Conservation (phyloP, 2,888 invertebrate genomes). For the Oscheius sp. region DNA sequence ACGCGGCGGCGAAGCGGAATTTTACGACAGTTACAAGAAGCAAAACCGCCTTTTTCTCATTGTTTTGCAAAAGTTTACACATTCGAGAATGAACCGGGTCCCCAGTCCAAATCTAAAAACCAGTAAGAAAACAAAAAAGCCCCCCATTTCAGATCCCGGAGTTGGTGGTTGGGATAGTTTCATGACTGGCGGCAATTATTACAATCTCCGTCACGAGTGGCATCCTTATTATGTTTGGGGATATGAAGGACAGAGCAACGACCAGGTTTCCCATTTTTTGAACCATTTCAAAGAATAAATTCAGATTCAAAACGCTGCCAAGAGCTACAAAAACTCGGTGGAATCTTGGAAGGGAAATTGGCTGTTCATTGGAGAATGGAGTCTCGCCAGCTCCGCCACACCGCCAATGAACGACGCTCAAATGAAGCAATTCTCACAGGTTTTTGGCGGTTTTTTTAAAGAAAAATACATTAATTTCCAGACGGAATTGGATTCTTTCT, state of each 20-base stretch:
- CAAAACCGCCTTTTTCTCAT: too few relatives aligned
- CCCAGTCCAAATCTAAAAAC: too few relatives aligned
- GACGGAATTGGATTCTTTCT: constrained; percentile 18
- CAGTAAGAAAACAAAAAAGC: constrained; percentile 1
- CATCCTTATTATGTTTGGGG: constrained; percentile 21
- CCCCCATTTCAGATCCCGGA: background rate
- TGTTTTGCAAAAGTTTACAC: too few relatives aligned
- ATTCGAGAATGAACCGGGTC: too few relatives aligned
- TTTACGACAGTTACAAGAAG: too few relatives aligned
- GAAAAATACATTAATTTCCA: background rate
- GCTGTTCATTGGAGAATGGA: constrained; percentile 21
- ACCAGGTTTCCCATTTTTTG: background rate
- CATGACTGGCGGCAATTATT: background rate
- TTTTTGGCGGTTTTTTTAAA: background rate
- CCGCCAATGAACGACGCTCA: constrained; percentile 12
- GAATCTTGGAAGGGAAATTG: constrained; percentile 10
- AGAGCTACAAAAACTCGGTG: background rate
- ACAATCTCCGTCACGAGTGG: constrained; percentile 21
- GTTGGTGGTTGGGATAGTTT: constrained; percentile 12
- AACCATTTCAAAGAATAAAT: background rate
- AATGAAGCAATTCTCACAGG: constrained; percentile 2
- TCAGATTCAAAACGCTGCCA: constrained; percentile 8
- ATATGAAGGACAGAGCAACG: constrained; percentile 14
- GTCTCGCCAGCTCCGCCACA: background rate
- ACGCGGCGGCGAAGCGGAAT: too few relatives aligned